These are phyloP conservation scores for Baryphthengus martii DNA, from an alignment of 2,113 vertebrate genomes.

Conservation along the genomic window DNA sequence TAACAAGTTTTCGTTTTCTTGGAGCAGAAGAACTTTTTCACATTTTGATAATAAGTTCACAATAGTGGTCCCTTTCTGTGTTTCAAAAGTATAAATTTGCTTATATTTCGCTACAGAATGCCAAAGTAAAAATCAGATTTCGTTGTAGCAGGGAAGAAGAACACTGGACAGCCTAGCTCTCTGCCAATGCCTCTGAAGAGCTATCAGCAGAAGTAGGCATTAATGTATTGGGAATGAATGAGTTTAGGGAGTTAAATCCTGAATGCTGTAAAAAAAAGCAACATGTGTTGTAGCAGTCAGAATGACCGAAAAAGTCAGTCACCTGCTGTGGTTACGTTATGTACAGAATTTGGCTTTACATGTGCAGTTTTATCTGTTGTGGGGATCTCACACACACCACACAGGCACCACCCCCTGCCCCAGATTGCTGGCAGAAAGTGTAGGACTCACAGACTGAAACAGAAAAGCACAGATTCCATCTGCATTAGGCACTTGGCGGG, in stretches of 20 bases:
- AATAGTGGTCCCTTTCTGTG: not conserved
- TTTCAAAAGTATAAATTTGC: not conserved
- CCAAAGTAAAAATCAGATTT: not conserved
- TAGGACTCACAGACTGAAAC: not conserved
- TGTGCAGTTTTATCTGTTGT: not conserved
- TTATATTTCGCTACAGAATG: not conserved
- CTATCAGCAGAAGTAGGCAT: not conserved
- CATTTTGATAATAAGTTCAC: conserved; percentile 1
- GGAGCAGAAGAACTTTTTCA: not conserved
- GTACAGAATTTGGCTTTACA: not conserved
- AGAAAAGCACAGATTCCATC: not conserved
- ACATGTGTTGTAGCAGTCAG: not conserved
- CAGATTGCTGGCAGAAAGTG: not conserved
- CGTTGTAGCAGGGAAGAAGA: not conserved
- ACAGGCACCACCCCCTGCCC: fast-evolving
- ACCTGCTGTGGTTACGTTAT: not conserved
- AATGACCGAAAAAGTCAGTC: not conserved
- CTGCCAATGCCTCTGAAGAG: not conserved
- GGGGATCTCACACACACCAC: not conserved
- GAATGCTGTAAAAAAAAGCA: not conserved
- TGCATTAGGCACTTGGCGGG: not conserved
- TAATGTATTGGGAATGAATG: not conserved
- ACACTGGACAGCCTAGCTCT: not conserved
- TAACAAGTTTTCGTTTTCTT: not conserved
- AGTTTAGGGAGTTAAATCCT: not conserved